Conservation (phyloP, 2,113 vertebrate species). For the Ia io region DNA sequence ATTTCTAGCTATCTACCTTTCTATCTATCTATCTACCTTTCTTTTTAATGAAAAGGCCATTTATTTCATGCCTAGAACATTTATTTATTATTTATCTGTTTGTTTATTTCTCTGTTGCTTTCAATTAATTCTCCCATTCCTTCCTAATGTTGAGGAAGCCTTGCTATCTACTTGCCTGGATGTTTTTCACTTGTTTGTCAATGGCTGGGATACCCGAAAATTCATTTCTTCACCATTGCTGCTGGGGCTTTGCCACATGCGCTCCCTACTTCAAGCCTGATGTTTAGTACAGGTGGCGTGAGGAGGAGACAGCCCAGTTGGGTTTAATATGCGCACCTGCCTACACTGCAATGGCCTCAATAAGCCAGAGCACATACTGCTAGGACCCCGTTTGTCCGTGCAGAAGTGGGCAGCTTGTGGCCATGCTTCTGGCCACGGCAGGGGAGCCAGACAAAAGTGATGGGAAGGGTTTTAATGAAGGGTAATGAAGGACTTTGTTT, state of each 20-base stretch:
- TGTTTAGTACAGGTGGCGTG: neutral
- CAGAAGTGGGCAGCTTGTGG: neutral
- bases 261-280: neutral
- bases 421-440: neutral
- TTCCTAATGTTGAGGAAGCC: neutral
- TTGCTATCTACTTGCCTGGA: neutral
- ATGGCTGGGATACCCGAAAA: neutral
- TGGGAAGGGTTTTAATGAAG: neutral
- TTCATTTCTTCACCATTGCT: neutral
- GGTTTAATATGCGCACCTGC: neutral
- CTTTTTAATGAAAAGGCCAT: neutral
- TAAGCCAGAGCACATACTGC: neutral
- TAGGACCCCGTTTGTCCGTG: neutral
- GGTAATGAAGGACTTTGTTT: neutral
- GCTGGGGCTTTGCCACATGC: neutral
- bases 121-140: neutral
- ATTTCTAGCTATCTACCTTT: neutral
- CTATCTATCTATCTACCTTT: too few relatives aligned
- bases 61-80: neutral
- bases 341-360: neutral
- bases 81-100: too few relatives aligned
- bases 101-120: neutral
- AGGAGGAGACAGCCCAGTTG: neutral
- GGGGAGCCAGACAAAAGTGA: neutral
- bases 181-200: neutral